Conservation (phyloP, 2,888 invertebrate genomes). For the Patella ulyssiponensis region DNA sequence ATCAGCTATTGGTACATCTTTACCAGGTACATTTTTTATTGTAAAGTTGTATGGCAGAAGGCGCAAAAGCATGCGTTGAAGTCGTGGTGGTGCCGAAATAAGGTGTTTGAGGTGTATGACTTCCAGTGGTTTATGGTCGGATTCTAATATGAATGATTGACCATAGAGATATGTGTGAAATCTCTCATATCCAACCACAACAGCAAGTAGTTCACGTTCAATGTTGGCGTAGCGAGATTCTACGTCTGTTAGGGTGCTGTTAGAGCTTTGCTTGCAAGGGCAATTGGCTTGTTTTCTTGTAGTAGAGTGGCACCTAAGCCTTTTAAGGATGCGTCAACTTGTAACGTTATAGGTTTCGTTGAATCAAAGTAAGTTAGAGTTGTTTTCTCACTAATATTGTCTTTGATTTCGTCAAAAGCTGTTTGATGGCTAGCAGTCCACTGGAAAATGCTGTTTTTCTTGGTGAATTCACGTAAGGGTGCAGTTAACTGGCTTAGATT, state of each 20-base stretch:
- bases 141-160: constrained; percentile 25
- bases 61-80: constrained; percentile 34
- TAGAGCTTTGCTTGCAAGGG: not conserved
- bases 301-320: not conserved
- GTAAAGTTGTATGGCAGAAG: constrained; percentile 35
- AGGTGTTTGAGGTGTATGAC: constrained; percentile 22
- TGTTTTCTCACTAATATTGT: not conserved
- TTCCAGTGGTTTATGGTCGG: constrained; percentile 38
- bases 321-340: not conserved
- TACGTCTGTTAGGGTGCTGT: too few species aligned
- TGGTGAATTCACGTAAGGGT: not conserved
- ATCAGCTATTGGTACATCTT: constrained; percentile 38
- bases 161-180: constrained; percentile 30
- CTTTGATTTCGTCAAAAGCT: constrained; percentile 5
- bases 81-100: constrained; percentile 27
- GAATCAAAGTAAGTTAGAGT: too few species aligned
- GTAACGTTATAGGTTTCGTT: too few species aligned
- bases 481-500: not conserved
- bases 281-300: not conserved
- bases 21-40: constrained; percentile 33
- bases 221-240: not conserved
- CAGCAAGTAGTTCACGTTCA: not conserved
- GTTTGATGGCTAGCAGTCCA: constrained; percentile 5
- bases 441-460: not conserved
- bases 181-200: constrained; percentile 20